Evolutionary conservation across 2,113 vertebrate genomes (phyloP), one percentile per base, ranked within the genome.

Genomic region (Panthera tigris): DNA sequence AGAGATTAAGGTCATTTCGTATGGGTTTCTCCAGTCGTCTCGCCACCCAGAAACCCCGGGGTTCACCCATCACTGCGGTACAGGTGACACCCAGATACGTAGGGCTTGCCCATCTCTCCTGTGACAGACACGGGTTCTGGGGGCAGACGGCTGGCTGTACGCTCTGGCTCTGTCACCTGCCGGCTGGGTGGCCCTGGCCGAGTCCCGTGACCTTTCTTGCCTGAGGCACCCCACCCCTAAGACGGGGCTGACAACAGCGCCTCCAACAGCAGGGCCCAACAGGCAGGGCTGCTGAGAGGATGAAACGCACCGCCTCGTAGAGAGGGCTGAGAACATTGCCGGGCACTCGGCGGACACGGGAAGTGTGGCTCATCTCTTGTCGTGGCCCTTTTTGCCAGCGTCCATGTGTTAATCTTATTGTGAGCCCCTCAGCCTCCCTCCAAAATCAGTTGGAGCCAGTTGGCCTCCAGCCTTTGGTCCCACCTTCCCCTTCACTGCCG

Each of bases 391-490:
- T 65, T 80, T 39, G 2, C 50, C 27, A 2, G 36, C 19, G 65
- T 52, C 19, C n/a, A 1, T 2, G 0, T 1, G 41, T 12, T 31
- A 16, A 16, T n/a, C 31, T 65, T 29, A 15, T 1, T 27, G 10
- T 27, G 27, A 76, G 50, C 29, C 2, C 69, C 36, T 61, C 5
- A 15, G 39, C 80, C 57, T 87, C 21, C 69, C 74, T 93, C 36
- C 19, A 31, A 39, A 92, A 31, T 7, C 14, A 19, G 27, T 11
- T 3, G 29, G 1, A 36, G 25, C 27, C 1, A 1, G 23, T 27
- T 29, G 31, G 36, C 80, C 88, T 88, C 63, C 13, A 4, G 11
- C 27, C 31, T 19, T 27, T 14, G 52, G 3, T 25, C 25, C 25
- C 48, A 19, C 50, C 27, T 45, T 10, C 18, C n/a, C 29, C 39